Evolutionary conservation across 2,888 invertebrate species (phyloP).

Genomic region (Sarcophaga variegata): DNA sequence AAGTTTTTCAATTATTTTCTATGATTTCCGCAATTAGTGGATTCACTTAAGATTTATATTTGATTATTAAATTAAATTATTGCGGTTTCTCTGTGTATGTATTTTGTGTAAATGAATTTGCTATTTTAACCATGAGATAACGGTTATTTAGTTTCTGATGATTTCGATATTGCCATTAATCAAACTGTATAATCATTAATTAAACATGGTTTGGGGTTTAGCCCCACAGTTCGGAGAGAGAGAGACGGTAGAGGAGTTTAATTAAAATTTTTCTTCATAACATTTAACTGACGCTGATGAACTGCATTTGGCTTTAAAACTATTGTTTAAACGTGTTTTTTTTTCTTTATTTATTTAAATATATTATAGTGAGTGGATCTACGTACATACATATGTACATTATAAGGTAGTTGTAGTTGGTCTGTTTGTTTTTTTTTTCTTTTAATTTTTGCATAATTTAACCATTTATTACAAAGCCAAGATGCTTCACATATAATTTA

Average conservation of each 20-base stretch:
- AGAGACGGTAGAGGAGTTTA: conserved; percentile 46
- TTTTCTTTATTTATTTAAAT: conserved; percentile 7
- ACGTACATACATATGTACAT: neutral
- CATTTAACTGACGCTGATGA: conserved; percentile 25
- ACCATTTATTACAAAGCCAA: conserved; percentile 78
- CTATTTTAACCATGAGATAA: conserved; percentile 10
- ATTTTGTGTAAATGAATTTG: neutral
- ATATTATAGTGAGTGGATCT: neutral
- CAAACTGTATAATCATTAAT: conserved; percentile 63
- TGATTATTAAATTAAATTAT: too few species aligned
- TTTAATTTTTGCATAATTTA: conserved; percentile 79
- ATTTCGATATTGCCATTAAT: conserved; percentile 55
- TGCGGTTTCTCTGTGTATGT: too few species aligned
- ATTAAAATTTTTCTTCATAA: conserved; percentile 55
- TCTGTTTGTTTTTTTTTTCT: conserved; percentile 7
- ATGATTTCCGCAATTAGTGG: too few species aligned
- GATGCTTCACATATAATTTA: conserved; percentile 75
- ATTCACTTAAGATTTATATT: too few species aligned
- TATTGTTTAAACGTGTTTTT: conserved; percentile 41
- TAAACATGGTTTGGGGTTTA: neutral
- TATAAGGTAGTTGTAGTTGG: neutral
- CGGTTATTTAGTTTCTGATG: conserved; percentile 14
- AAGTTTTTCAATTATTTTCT: too few species aligned
- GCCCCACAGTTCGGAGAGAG: conserved; percentile 33
- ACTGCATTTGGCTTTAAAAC: conserved; percentile 31